phyloP scores from a whole-genome alignment of 2,888 invertebrate genomes.

The Chloromyia formosa region DNA sequence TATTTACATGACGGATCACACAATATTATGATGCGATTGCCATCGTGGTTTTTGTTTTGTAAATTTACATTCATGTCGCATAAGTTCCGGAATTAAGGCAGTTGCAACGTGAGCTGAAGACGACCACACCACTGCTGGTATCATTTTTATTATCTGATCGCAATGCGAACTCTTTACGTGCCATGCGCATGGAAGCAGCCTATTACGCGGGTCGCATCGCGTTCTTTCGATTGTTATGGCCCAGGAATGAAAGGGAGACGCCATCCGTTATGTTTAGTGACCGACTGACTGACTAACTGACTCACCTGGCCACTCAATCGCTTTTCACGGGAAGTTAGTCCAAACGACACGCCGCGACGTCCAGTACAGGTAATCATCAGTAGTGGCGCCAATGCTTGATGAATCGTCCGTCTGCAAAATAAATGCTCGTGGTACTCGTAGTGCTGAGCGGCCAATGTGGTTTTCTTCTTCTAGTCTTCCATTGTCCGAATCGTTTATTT shows the following conservation, averaged over 20 bases:
- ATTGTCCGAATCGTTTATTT: slow-evolving; percentile 33
- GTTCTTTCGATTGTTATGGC: slow-evolving; percentile 34
- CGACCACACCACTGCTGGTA: not conserved
- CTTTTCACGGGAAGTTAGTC: not conserved
- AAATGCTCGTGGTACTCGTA: not conserved
- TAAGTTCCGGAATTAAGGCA: slow-evolving; percentile 39
- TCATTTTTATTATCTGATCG: slow-evolving; percentile 10
- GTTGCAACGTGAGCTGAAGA: not conserved
- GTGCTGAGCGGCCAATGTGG: not conserved
- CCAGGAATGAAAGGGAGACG: slow-evolving; percentile 41
- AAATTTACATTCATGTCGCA: slow-evolving; percentile 23
- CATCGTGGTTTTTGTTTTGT: not conserved
- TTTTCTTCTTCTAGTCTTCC: slow-evolving; percentile 6
- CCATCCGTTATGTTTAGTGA: slow-evolving; percentile 30
- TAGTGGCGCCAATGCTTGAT: no score
- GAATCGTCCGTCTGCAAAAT: not conserved
- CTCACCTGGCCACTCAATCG: slow-evolving; percentile 7
- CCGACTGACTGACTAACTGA: slow-evolving; percentile 36
- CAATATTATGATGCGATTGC: not conserved
- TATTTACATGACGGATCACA: not conserved
- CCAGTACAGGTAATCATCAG: no score
- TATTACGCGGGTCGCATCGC: not conserved
- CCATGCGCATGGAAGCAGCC: not conserved
- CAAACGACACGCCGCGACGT: not conserved
- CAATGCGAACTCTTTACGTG: slow-evolving; percentile 36